Evolutionary conservation across 2,797 vertebrate genomes (phyloP).

Genomic region (Cheirogaleus major): DNA sequence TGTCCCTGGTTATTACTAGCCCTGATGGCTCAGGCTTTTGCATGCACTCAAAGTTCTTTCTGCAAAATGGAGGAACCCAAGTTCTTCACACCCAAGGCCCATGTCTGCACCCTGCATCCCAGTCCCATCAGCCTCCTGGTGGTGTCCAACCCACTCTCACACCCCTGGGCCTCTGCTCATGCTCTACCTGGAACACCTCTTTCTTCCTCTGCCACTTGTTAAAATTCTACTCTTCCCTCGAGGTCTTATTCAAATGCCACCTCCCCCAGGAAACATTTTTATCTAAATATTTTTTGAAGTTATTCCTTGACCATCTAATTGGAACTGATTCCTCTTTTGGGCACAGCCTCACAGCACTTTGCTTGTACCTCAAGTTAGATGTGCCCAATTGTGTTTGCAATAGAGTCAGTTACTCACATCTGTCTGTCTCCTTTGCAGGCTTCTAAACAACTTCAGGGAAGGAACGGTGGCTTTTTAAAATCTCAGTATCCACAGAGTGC

Average conservation of each 20-base stretch:
- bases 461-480: not conserved
- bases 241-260: not conserved
- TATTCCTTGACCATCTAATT: not conserved
- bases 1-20: not conserved
- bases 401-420: not conserved
- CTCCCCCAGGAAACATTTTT: not conserved
- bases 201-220: not conserved
- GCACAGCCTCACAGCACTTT: not conserved
- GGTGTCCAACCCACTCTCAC: fast-evolving
- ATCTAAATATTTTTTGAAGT: not conserved
- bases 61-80: not conserved
- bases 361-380: not conserved
- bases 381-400: not conserved
- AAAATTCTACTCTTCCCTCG: not conserved
- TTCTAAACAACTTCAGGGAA: constrained; percentile 46
- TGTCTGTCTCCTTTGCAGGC: not conserved
- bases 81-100: not conserved
- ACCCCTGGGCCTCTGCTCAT: not conserved
- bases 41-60: not conserved
- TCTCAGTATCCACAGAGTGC: not conserved
- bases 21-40: not conserved
- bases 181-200: not conserved
- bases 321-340: not conserved
- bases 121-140: not conserved
- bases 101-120: not conserved